These are phyloP conservation scores for Anoplopoma fimbria DNA, from an alignment of 2,113 vertebrate genomes.

Conservation along the genomic window DNA sequence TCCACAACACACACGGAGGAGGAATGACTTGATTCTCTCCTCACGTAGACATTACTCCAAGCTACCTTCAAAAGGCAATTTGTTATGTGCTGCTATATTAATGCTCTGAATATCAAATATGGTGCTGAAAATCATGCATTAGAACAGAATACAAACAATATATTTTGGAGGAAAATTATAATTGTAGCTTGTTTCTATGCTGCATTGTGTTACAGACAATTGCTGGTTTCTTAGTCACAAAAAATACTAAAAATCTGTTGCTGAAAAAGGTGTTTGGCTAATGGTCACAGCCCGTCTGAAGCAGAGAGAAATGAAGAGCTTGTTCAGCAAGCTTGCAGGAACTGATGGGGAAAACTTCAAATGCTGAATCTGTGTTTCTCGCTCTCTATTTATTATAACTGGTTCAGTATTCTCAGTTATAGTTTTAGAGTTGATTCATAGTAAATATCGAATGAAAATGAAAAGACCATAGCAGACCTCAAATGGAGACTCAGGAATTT, in stretches of 20 bases:
- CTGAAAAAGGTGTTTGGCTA: background rate
- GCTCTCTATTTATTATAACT: background rate
- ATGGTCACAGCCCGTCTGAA: too few relatives aligned
- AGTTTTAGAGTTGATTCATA: background rate
- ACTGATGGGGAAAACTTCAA: background rate
- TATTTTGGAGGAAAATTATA: background rate
- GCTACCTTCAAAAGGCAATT: too few relatives aligned
- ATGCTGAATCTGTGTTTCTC: background rate
- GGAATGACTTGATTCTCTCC: too few relatives aligned
- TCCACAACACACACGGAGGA: too few relatives aligned
- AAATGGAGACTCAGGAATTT: background rate
- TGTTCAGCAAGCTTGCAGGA: background rate
- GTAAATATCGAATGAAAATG: constrained; percentile 4
- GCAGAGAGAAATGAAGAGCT: background rate
- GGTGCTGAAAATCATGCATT: background rate
- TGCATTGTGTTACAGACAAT: background rate
- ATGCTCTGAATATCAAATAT: background rate
- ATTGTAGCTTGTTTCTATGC: background rate
- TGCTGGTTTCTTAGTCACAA: background rate
- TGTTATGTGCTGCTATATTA: too few relatives aligned
- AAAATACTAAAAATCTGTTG: background rate
- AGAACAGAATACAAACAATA: background rate
- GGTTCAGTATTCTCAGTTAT: too few relatives aligned
- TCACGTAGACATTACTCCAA: too few relatives aligned
- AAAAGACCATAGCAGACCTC: background rate